Evolutionary conservation across 37 sponge, comb jelly and placozoan species (phyloP), one percentile per base, ranked within the genome.

Genomic region (Haliclona indistincta): DNA sequence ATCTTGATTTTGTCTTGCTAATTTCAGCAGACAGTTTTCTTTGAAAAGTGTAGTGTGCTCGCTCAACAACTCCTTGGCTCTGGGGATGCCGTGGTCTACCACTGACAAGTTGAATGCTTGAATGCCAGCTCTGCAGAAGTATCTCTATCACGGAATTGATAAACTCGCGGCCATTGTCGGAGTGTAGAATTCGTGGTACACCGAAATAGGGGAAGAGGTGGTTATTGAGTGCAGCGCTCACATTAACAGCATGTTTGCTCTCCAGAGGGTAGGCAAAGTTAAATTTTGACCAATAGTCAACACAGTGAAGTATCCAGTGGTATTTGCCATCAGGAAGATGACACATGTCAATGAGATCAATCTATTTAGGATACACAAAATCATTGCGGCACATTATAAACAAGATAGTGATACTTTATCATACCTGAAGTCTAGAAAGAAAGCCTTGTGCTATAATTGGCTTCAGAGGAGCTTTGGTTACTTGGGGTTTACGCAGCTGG

Each of bases 211-310:
- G 79, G 39, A 68, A 78, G 15, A 78, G 29, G 36, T 54, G 42
- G n/a, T 42, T 29, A 19, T 52, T 20, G 26, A 78, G 58, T 22
- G 60, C 41, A 26, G 13, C 44, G 33, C 67, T 37, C 32, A 77
- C 78, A 78, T 36, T 20, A 33, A 17, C 43, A 28, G 68, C 54
- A 35, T 38, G 36, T 38, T 78, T 68, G 20, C 35, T 32, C 30
- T 32, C 43, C n/a, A 68, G 68, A 51, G 79, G 69, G 35, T 40
- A 78, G 58, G 56, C 69, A 68, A 78, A 78, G 58, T 78, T 67
- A 36, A 78, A 78, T 55, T 78, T 78, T 53, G 79, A 78, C 79
- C 79, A 78, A 54, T 78, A 68, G 32, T 67, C 79, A 25, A 78
- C 69, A 13, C 37, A 35, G 39, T 78, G 79, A 32, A 78, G 69